Percentiles rank a stretch among this genome's conserved stretches.
Conservation (phyloP, 2,113 vertebrate species). For the Poeciliopsis turrubarensis region DNA sequence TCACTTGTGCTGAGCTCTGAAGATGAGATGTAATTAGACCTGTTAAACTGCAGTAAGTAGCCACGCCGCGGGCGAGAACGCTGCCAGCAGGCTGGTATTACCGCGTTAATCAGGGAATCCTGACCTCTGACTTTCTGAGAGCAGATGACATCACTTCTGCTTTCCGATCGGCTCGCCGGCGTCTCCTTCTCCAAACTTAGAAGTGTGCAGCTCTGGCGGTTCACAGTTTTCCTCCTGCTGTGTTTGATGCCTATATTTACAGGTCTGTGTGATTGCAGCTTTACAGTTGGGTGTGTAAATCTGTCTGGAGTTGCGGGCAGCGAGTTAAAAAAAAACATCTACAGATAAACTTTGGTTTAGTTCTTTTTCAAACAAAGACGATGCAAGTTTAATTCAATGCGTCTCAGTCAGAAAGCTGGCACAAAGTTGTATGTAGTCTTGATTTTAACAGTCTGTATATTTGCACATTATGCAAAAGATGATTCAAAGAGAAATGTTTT, state of each 20-base stretch:
- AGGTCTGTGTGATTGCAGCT: background rate
- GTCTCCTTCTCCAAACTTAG: conserved; percentile 22
- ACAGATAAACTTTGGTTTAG: conserved; percentile 18
- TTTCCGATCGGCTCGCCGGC: conserved; percentile 10
- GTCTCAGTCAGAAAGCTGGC: background rate
- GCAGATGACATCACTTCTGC: conserved; percentile 30
- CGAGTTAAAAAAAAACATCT: conserved; percentile 11
- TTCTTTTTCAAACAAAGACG: conserved; percentile 13
- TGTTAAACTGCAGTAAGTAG: conserved; percentile 6
- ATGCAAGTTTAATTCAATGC: conserved; percentile 1
- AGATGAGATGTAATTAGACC: conserved; percentile 36
- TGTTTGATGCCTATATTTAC: conserved; percentile 8
- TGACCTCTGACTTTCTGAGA: conserved; percentile 52
- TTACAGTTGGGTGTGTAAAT: conserved; percentile 17
- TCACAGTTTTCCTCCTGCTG: background rate
- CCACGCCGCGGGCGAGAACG: background rate
- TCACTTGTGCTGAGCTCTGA: conserved; percentile 5
- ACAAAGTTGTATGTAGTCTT: background rate
- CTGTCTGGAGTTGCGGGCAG: conserved; percentile 30
- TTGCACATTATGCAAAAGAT: background rate
- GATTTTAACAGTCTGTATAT: background rate
- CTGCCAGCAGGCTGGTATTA: conserved; percentile 21
- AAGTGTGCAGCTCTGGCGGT: background rate
- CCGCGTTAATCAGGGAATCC: conserved; percentile 28
- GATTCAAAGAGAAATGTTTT: background rate